phyloP scores from a whole-genome alignment of 2,797 vertebrate genomes.

The Anisognathus igniventris region DNA sequence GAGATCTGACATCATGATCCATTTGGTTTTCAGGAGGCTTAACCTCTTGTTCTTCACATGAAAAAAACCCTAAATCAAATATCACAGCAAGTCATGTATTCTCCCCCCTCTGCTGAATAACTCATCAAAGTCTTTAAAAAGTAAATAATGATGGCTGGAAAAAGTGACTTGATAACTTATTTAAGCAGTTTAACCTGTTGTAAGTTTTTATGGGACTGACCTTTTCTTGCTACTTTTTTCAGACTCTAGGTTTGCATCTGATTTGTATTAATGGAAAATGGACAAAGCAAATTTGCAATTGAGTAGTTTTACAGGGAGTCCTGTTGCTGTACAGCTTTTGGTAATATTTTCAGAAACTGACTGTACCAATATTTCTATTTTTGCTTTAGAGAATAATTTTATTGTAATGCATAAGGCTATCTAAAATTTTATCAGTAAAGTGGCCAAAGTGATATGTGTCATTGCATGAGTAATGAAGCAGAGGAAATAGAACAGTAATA shows the following conservation, averaged over 20 bases:
- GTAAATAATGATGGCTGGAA: not conserved
- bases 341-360: not conserved
- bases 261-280: not conserved
- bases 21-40: not conserved
- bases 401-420: not conserved
- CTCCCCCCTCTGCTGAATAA: accelerated
- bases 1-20: not conserved
- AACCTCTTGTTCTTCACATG: not conserved
- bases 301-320: not conserved
- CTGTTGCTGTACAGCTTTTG: not conserved
- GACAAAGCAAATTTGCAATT: not conserved
- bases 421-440: not conserved
- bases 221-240: not conserved
- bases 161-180: not conserved
- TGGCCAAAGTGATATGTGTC: not conserved
- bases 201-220: not conserved
- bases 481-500: not conserved
- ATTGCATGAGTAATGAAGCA: not conserved
- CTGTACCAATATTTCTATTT: not conserved
- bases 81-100: not conserved
- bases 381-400: not conserved
- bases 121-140: not conserved
- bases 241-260: not conserved
- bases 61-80: not conserved
- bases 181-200: not conserved